phyloP scores from a whole-genome alignment of 2,797 vertebrate species.

The Tokudaia tokunoshimensis region DNA sequence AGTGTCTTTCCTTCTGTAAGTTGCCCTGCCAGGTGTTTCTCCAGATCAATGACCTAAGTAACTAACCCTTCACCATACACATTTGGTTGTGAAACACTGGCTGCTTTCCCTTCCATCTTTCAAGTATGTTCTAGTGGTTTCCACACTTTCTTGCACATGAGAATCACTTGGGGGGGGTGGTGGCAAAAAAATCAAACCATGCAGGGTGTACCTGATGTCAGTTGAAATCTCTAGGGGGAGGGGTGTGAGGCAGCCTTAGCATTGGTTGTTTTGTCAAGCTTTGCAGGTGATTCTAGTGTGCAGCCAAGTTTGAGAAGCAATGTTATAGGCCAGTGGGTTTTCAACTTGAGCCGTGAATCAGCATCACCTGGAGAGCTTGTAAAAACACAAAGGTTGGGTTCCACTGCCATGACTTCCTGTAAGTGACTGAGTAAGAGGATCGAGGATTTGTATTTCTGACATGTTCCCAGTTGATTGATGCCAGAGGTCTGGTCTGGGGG shows the following conservation, averaged over 20 bases:
- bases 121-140: background rate
- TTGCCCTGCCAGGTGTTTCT: background rate
- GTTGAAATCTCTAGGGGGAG: background rate
- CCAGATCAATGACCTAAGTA: background rate
- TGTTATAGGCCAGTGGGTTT: background rate
- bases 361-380: constrained; percentile 2
- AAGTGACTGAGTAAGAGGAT: background rate
- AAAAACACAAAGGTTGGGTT: background rate
- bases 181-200: background rate
- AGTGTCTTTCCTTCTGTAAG: background rate
- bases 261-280: background rate
- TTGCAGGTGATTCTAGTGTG: background rate
- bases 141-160: constrained; percentile 34
- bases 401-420: background rate
- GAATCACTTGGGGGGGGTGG: background rate
- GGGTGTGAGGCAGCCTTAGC: background rate
- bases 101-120: background rate
- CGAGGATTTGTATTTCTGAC: background rate
- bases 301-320: constrained; percentile 40
- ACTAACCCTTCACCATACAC: background rate
- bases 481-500: too few species aligned
- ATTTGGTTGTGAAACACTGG: constrained; percentile 21
- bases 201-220: background rate
- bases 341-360: background rate
- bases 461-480: background rate